Evolutionary conservation across 2,888 invertebrate genomes (phyloP), one percentile per base, ranked within the genome.

Genomic region (Charanyca ferruginea): DNA sequence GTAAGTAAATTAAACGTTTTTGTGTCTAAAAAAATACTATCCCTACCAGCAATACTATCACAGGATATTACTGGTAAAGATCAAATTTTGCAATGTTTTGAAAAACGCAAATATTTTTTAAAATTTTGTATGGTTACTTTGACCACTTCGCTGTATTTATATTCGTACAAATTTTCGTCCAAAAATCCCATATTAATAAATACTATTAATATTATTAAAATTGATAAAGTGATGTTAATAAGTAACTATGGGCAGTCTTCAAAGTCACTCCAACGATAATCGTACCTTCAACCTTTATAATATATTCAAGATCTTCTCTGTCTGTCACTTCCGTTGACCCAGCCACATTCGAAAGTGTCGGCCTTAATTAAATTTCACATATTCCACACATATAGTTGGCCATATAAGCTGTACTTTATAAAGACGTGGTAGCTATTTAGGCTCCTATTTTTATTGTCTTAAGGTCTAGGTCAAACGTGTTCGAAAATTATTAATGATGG

Each of bases 381-480:
- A 88, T 87, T 87, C 88, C 82, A 74, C 20, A 53, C 83, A 68
- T 76, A 85, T 73, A 69, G 57, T 69, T 23, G 25, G 44, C 88
- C 87, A 79, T 80, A 77, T 77, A 66, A 28, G 68, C 38, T 61
- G 57, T 11, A 52, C 54, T 38, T 49, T 52, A 58, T 61, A 51
- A 59, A 63, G 60, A 44, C 47, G 18, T 58, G 38, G n/a, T 22
- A 48, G 45, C 42, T 61, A 69, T 69, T 63, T 49, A n/a, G 48
- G 41, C 41, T 53, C 53, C 61, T 73, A 66, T 73, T 74, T 69
- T 66, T 54, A 51, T 60, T 58, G 59, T 58, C 35, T 57, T 80
- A 83, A 83, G 86, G 88, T 85, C 83, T 85, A 84, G 85, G 87
- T 79, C 85, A 67, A 59, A 83, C 86, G 83, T 86, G 84, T 35